phyloP scores from a whole-genome alignment of 2,797 vertebrate species.

The Tragelaphus oryx region DNA sequence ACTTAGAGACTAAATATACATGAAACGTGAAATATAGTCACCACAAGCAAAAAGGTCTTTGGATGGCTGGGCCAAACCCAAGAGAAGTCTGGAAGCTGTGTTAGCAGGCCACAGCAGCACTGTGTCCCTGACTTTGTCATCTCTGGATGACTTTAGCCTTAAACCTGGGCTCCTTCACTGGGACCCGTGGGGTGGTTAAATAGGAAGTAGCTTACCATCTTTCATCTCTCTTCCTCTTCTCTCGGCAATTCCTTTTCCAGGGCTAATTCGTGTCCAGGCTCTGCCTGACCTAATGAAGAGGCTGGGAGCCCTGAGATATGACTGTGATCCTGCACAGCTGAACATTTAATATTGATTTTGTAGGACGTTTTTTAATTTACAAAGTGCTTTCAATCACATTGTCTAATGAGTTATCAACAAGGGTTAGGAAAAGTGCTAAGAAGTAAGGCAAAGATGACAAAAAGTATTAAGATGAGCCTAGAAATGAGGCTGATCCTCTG shows the following conservation, averaged over 20 bases:
- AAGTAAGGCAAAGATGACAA: neutral
- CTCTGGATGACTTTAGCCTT: neutral
- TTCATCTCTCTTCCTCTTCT: neutral
- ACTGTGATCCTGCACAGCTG: neutral
- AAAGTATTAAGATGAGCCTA: rapidly evolving
- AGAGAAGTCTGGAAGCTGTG: neutral
- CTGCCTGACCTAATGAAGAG: neutral
- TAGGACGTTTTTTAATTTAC: neutral
- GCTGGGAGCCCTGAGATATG: neutral
- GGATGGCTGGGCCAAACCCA: neutral
- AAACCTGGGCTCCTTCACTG: neutral
- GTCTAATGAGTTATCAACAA: neutral
- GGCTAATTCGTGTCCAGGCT: neutral
- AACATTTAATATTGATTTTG: neutral
- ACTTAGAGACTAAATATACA: neutral
- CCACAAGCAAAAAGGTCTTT: neutral
- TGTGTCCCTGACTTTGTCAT: neutral
- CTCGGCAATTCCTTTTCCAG: neutral
- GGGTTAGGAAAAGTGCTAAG: neutral
- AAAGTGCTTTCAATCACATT: neutral
- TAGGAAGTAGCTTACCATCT: neutral
- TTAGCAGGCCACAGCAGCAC: rapidly evolving
- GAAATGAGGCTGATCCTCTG: rapidly evolving
- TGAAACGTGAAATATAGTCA: neutral
- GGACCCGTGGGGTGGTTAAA: neutral